Percentiles rank a stretch among this genome's conserved stretches.
Conservation (phyloP, 2,113 vertebrate genomes). For the Mellivora capensis region DNA sequence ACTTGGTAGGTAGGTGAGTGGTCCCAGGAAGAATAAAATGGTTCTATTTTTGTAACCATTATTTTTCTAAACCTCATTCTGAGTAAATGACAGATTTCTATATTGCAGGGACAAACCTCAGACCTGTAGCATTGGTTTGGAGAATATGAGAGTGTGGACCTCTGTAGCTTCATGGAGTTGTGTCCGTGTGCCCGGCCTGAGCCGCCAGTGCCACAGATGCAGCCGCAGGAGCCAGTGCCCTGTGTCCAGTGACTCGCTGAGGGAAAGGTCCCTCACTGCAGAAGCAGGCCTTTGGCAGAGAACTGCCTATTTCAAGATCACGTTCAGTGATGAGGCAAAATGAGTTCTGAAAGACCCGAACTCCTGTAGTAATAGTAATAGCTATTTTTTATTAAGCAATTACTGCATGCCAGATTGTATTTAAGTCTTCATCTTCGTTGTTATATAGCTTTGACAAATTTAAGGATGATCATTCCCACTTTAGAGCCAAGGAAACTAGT, state of each 20-base stretch:
- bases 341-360: not conserved
- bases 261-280: not conserved
- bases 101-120: not conserved
- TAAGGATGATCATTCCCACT: not conserved
- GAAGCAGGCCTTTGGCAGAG: not conserved
- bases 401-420: not conserved
- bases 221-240: not conserved
- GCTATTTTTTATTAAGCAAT: not conserved
- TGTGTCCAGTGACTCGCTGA: not conserved
- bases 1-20: slow-evolving; percentile 38
- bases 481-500: not conserved
- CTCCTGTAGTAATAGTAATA: not conserved
- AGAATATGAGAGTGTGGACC: not conserved
- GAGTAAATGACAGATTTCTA: not conserved
- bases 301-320: not conserved
- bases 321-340: not conserved
- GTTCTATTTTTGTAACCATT: slow-evolving; percentile 50
- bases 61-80: slow-evolving; percentile 18
- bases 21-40: slow-evolving; percentile 18
- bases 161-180: not conserved
- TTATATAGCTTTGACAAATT: not conserved
- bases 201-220: not conserved
- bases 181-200: not conserved
- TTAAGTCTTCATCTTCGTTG: not conserved
- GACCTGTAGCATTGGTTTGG: not conserved